Evolutionary conservation across 2,113 vertebrate species (phyloP), one percentile per base, ranked within the genome.

Genomic region (Pollachius pollachius): DNA sequence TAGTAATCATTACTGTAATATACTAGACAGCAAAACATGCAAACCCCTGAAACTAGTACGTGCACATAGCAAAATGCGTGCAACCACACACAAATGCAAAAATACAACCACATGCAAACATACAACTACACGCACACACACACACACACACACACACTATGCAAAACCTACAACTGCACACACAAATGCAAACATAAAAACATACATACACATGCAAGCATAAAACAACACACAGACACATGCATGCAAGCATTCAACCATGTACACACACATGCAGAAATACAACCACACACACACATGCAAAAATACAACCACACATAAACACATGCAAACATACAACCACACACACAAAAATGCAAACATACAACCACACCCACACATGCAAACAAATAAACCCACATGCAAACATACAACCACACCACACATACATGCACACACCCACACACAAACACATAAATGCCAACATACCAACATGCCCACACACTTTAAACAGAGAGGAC

Each of bases 401-500:
- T 23, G 23, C 23, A 23, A 23, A 65, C 23, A 23, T 23, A 56
- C 7, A 60, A 23, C 23, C 9, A 52, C 15, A 15, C 9, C 52
- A 12, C 52, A 8, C 52, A 52, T 52, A 12, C 23, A 52, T 52
- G 1, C 23, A 41, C 37, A 41, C 37, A 41, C 37, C 5, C 37
- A 48, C 41, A 48, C 2, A 48, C 41, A 48, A 2, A 9, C 54
- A 16, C 54, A 8, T 3, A 27, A 13, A 25, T 25, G 2, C 60
- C 27, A 12, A 25, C 60, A 62, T 11, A 62, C 15, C 9, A 61
- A 58, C 57, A 17, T 21, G 59, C 12, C 9, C 57, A 61, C 59
- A 61, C 7, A 21, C 12, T 71, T 41, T 73, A 25, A 73, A 25
- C 71, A 34, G 54, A 78, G 75, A 63, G 77, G 65, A 78, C 67